Evolutionary conservation across 2,797 vertebrate species (phyloP).

Genomic region (Phoebastria nigripes): DNA sequence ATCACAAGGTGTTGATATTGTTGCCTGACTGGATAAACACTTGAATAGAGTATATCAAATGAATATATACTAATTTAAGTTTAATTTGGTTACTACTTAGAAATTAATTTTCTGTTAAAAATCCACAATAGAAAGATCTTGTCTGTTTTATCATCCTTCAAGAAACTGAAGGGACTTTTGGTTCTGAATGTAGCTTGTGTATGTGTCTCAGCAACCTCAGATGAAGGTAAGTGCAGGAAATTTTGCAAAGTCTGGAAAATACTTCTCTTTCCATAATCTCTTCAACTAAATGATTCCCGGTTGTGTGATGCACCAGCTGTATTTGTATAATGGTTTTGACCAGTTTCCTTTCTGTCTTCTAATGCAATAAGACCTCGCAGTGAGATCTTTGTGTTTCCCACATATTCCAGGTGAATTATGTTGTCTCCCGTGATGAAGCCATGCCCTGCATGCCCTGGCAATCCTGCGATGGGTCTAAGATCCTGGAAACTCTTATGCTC

Average conservation of each 20-base stretch:
- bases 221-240: not conserved
- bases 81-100: not conserved
- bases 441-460: not conserved
- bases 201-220: not conserved
- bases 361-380: not conserved
- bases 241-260: not conserved
- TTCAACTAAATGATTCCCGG: not conserved
- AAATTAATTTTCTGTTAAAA: not conserved
- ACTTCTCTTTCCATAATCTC: not conserved
- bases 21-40: not conserved
- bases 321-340: not conserved
- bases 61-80: not conserved
- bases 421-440: not conserved
- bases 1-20: not conserved
- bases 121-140: not conserved
- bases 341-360: not conserved
- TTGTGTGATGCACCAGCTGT: not conserved
- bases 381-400: not conserved
- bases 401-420: not conserved
- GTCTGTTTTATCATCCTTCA: not conserved
- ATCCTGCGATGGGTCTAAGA: not conserved
- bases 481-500: not conserved
- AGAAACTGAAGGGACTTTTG: not conserved
- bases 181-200: not conserved
- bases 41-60: not conserved